Evolutionary conservation across 2,797 vertebrate species (phyloP), one percentile per base, ranked within the genome.

Genomic region (Corythornis leucogaster): DNA sequence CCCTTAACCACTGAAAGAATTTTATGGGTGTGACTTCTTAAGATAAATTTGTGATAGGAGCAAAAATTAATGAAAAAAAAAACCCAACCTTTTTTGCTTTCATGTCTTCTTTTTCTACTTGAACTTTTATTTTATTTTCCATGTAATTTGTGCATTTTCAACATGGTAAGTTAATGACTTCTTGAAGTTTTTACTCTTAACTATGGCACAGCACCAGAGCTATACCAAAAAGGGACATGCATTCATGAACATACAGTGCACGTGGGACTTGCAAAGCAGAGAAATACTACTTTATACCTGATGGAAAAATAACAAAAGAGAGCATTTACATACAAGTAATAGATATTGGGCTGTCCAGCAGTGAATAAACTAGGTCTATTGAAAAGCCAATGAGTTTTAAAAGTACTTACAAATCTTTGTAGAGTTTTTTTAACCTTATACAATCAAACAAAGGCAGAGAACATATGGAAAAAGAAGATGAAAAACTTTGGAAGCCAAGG

Each of bases 361-460:
- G 26, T 3, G 4, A 91, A 71, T n/a, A 81, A 94, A 78, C n/a
- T 22, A 35, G 11, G 24, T 48, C 43, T 93, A 64, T 4, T 80
- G 58, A 80, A 94, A 92, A 89, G 42, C 16, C 87, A 68, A 30
- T 5, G 12, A 73, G 45, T 86, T 95, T 76, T 78, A 87, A 93
- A 93, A 91, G 26, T 45, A 71, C 20, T 74, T 92, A 26, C 35
- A 28, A 54, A 55, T 81, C 25, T 89, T 82, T 61, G 30, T 30
- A 42, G 5, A 5, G 13, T 16, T 4, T 73, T 96, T 93, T 77
- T 87, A 85, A 79, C 24, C 8, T 30, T 38, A 9, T 30, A 33
- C 71, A 91, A 62, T 17, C 50, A 75, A 95, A 79, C 7, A 53
- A 54, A 80, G 26, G 22, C 50, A 71, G 9, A 78, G 12, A 48